Conservation (phyloP, 2,113 vertebrate genomes). For the Hoplias malabaricus region DNA sequence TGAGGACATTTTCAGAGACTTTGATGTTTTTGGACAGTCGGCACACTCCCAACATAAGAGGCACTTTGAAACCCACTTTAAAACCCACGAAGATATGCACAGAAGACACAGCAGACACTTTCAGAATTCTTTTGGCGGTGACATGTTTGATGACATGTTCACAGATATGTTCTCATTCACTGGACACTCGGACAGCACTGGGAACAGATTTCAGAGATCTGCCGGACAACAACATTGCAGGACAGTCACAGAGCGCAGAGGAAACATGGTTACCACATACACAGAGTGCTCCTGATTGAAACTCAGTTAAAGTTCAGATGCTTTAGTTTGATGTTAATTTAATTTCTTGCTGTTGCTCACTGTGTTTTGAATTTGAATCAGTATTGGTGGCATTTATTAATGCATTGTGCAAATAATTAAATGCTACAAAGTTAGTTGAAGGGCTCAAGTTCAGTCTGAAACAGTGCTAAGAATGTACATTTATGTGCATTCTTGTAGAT, state of each 20-base stretch:
- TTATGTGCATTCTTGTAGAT: background rate
- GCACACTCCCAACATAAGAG: constrained; percentile 80
- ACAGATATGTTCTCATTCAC: constrained; percentile 95
- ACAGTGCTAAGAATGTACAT: background rate
- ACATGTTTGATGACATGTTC: constrained; percentile 90
- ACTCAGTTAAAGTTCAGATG: background rate
- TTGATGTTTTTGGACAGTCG: constrained; percentile 80
- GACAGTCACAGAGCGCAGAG: constrained; percentile 92
- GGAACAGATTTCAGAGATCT: constrained; percentile 79
- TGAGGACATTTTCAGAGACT: constrained; percentile 93
- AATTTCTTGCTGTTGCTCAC: background rate
- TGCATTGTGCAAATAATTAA: background rate
- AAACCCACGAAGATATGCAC: constrained; percentile 76
- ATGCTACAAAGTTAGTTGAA: background rate
- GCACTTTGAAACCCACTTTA: constrained; percentile 90
- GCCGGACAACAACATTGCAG: constrained; percentile 85
- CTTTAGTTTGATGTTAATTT: background rate
- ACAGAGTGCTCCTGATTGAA: constrained; percentile 86
- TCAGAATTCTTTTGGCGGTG: constrained; percentile 81
- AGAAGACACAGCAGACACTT: constrained; percentile 80
- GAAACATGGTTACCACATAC: constrained; percentile 97
- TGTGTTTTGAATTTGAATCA: background rate
- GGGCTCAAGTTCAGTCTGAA: background rate
- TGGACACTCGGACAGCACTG: constrained; percentile 76
- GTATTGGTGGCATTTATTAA: background rate